Evolutionary conservation across 2,113 vertebrate genomes (phyloP).

Genomic region (Noturus placidus): DNA sequence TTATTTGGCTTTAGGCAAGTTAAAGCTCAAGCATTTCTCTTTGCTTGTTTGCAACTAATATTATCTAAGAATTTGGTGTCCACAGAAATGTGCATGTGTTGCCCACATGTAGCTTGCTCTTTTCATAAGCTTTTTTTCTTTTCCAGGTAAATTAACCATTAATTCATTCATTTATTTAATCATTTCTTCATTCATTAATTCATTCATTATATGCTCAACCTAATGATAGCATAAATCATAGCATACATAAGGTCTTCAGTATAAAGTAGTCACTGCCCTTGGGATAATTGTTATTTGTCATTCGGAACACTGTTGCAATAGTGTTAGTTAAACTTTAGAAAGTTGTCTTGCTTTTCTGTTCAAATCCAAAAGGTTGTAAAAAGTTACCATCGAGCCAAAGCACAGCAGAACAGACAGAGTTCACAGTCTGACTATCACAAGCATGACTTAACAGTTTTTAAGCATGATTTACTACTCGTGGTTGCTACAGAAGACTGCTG

Average conservation of each 20-base stretch:
- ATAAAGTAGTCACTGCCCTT: background rate
- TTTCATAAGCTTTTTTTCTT: background rate
- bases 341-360: background rate
- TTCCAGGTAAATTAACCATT: background rate
- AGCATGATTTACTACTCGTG: slow-evolving; percentile 24
- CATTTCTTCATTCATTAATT: background rate
- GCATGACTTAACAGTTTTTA: slow-evolving; percentile 29
- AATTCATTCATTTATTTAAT: background rate
- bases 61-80: background rate
- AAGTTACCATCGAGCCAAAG: background rate
- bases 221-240: background rate
- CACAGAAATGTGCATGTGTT: background rate
- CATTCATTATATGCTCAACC: background rate
- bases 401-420: background rate
- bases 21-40: background rate
- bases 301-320: background rate
- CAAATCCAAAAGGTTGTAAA: background rate
- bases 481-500: slow-evolving; percentile 26
- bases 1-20: background rate
- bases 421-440: slow-evolving; percentile 15
- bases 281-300: background rate
- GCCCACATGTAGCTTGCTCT: background rate
- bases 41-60: background rate
- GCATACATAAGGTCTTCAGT: background rate
- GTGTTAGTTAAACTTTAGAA: background rate